Percentiles rank a stretch among this genome's conserved stretches.
These are phyloP conservation scores for Steinernema carpocapsae DNA, from an alignment of 2,888 invertebrate species.

Conservation along the genomic window DNA sequence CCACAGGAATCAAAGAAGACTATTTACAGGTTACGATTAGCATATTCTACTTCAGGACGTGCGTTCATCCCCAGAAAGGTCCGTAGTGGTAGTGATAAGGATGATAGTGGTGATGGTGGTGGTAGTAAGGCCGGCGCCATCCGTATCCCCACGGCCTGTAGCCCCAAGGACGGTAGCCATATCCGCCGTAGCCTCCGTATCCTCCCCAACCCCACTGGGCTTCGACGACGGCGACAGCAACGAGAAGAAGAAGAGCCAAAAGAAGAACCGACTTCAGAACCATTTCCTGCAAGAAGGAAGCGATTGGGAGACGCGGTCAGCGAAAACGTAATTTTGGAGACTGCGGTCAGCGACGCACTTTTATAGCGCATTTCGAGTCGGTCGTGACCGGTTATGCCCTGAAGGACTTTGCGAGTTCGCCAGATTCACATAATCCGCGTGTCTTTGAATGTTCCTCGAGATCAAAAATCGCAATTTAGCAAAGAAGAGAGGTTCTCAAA, in stretches of 20 bases:
- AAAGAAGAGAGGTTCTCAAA: neutral
- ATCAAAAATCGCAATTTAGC: constrained; percentile 3
- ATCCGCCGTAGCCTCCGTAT: neutral
- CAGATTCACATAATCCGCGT: constrained; percentile 18
- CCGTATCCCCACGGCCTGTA: neutral
- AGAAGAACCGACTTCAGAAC: neutral
- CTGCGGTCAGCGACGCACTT: neutral
- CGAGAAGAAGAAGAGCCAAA: neutral
- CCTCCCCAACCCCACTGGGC: constrained; percentile 21
- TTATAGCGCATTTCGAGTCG: neutral
- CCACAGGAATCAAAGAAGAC: no score
- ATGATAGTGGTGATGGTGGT: neutral
- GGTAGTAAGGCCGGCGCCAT: constrained; percentile 9
- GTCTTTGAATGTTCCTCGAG: neutral
- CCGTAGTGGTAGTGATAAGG: neutral
- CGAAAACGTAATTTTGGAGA: neutral
- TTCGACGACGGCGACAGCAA: neutral
- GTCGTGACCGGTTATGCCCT: constrained; percentile 1
- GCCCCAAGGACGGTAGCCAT: neutral
- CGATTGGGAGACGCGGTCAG: neutral
- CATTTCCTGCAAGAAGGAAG: neutral
- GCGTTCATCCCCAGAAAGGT: constrained; percentile 16
- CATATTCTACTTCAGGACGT: neutral
- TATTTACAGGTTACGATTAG: no score
- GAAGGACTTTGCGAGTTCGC: neutral